Conservation (phyloP, 2,797 vertebrate genomes). For the Acipenser ruthenus region DNA sequence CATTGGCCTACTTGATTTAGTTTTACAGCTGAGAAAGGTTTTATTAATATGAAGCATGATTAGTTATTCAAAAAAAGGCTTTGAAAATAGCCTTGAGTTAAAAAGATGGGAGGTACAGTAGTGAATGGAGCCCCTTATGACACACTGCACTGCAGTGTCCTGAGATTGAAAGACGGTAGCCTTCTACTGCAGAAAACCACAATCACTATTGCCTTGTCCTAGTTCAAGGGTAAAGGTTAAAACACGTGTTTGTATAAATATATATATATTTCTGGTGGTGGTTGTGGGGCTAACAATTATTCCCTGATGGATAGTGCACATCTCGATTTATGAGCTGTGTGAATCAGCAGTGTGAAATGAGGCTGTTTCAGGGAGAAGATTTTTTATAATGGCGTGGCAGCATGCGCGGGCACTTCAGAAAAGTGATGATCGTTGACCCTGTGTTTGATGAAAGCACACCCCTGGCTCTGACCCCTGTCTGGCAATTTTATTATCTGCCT, state of each 20-base stretch:
- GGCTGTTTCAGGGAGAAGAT: constrained; percentile 27
- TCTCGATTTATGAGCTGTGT: constrained; percentile 41
- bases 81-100: too few relatives aligned
- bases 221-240: not conserved
- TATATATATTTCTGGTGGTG: constrained; percentile 6
- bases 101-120: not conserved
- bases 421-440: not conserved
- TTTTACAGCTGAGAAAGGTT: too few relatives aligned
- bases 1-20: too few relatives aligned
- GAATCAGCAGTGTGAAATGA: constrained; percentile 42
- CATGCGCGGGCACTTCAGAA: not conserved
- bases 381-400: not conserved
- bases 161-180: too few relatives aligned
- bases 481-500: not conserved
- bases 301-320: constrained; percentile 25
- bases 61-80: too few relatives aligned
- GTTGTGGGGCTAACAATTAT: constrained; percentile 26
- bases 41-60: too few relatives aligned
- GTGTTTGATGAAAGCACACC: not conserved
- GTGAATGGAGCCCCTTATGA: not conserved
- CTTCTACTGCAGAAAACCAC: not conserved
- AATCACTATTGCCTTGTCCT: not conserved
- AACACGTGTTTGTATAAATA: not conserved
- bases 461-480: not conserved
- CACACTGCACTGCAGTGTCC: not conserved